Evolutionary conservation across 2,797 vertebrate genomes (phyloP).

Genomic region (Poeciliopsis paucimaculata): DNA sequence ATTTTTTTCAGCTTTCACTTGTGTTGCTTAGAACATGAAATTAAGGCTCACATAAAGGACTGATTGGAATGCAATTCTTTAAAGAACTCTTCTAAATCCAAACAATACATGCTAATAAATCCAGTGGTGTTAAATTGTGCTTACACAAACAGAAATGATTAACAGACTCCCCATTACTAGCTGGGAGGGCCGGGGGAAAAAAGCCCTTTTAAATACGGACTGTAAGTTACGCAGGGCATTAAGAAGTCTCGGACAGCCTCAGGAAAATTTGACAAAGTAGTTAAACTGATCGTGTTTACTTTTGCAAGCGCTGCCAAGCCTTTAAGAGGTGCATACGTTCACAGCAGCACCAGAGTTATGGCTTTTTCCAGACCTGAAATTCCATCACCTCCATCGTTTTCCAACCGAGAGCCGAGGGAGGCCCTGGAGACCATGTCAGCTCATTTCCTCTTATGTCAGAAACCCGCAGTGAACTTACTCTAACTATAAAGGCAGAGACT

Average conservation of each 20-base stretch:
- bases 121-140: conserved; percentile 45
- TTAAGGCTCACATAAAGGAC: neutral
- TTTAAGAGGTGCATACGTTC: conserved; percentile 54
- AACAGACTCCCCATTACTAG: conserved; percentile 55
- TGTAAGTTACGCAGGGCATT: conserved; percentile 43
- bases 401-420: conserved; percentile 47
- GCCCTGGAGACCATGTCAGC: conserved; percentile 69
- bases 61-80: neutral
- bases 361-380: conserved; percentile 76
- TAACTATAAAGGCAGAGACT: conserved; percentile 39
- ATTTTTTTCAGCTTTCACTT: conserved; percentile 16
- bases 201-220: conserved; percentile 33
- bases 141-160: conserved; percentile 35
- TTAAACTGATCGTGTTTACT: conserved; percentile 73
- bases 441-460: conserved; percentile 73
- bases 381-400: conserved; percentile 57
- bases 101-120: neutral
- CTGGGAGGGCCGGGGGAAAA: conserved; percentile 8
- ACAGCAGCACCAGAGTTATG: conserved; percentile 58
- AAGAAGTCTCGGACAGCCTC: conserved; percentile 43
- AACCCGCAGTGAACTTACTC: conserved; percentile 39
- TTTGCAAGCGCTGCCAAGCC: conserved; percentile 53
- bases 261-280: conserved; percentile 63
- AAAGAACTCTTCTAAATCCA: neutral
- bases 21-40: conserved; percentile 6